Evolutionary conservation across 2,797 vertebrate genomes (phyloP).

Genomic region (Clarias platycephalus): DNA sequence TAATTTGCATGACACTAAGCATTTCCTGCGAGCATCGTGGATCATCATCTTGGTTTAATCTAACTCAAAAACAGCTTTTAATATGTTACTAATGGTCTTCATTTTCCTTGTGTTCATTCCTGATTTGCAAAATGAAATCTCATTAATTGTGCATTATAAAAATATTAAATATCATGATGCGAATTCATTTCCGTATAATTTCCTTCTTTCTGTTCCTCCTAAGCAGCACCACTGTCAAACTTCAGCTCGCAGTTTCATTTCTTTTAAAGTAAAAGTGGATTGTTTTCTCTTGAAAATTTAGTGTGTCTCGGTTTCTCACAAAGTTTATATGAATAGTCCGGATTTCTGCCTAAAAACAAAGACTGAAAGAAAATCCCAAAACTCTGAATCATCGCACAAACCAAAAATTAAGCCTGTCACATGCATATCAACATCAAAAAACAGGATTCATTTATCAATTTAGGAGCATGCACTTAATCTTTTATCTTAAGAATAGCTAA

Average conservation of each 20-base stretch:
- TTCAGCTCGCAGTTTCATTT: background rate
- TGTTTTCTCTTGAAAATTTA: background rate
- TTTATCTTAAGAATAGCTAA: background rate
- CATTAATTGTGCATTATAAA: background rate
- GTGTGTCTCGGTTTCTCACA: background rate
- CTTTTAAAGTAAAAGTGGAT: background rate
- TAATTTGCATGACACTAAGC: background rate
- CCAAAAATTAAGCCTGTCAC: background rate
- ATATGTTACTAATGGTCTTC: background rate
- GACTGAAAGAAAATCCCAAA: background rate
- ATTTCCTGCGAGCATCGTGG: background rate
- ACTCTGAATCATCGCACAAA: background rate
- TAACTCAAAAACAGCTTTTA: background rate
- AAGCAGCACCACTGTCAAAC: background rate
- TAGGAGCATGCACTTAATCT: background rate
- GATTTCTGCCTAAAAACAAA: background rate
- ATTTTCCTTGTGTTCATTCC: background rate
- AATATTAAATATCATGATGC: background rate
- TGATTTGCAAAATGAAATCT: background rate
- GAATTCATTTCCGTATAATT: background rate
- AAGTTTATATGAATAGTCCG: background rate
- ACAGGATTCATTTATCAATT: background rate
- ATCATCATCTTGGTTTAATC: background rate
- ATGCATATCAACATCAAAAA: background rate
- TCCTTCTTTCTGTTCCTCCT: background rate